phyloP scores from a whole-genome alignment of 2,888 invertebrate genomes.

The Epistrophe grossulariae region DNA sequence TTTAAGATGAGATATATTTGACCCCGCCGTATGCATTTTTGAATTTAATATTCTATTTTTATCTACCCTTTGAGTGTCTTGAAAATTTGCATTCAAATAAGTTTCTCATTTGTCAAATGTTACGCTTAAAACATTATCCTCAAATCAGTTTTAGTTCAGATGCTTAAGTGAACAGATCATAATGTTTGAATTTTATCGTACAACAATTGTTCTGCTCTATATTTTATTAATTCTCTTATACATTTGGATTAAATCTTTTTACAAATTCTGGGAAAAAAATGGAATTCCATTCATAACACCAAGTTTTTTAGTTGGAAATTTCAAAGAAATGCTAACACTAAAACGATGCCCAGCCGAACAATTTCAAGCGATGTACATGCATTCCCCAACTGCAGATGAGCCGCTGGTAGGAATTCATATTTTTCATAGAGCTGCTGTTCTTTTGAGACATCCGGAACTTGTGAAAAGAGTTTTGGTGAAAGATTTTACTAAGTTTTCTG shows the following conservation, averaged over 20 bases:
- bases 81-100: slow-evolving; percentile 11
- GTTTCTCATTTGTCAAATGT: not conserved
- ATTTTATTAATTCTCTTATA: slow-evolving; percentile 28
- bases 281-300: slow-evolving; percentile 82
- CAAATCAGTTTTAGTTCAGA: slow-evolving; percentile 1
- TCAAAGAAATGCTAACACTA: slow-evolving; percentile 81
- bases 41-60: not conserved
- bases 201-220: slow-evolving; percentile 34
- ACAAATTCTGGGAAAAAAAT: slow-evolving; percentile 80
- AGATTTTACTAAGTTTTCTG: slow-evolving; percentile 84
- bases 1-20: not conserved
- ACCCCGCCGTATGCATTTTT: not conserved
- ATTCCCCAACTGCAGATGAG: slow-evolving; percentile 78
- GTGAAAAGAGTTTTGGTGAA: slow-evolving; percentile 84
- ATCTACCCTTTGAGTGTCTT: not conserved
- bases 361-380: slow-evolving; percentile 82
- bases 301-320: slow-evolving; percentile 83
- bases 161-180: slow-evolving; percentile 27
- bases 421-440: slow-evolving; percentile 83
- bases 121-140: not conserved
- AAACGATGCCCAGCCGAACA: slow-evolving; percentile 81
- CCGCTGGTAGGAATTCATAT: slow-evolving; percentile 83
- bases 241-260: slow-evolving; percentile 46
- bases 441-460: slow-evolving; percentile 84
- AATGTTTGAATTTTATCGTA: slow-evolving; percentile 31